Percentiles rank a stretch among this genome's conserved stretches.
These are phyloP conservation scores for Eupeodes corollae DNA, from an alignment of 1,140 invertebrate species.

Conservation along the genomic window DNA sequence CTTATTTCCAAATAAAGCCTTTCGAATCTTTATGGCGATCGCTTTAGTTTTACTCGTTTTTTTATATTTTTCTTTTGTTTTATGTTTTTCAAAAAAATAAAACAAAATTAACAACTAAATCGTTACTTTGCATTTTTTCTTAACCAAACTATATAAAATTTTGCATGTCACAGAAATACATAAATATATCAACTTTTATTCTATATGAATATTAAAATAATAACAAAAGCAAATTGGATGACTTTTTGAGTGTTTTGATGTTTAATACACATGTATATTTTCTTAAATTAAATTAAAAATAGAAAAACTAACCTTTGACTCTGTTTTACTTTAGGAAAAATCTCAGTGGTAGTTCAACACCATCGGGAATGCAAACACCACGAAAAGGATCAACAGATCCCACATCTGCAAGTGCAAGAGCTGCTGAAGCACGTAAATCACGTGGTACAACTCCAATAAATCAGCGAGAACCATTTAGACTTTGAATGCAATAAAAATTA, in stretches of 20 bases:
- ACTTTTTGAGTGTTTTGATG: neutral
- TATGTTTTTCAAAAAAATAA: constrained; percentile 1
- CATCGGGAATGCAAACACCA: constrained; percentile 36
- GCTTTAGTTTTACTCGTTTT: too few species aligned
- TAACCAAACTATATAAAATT: too few species aligned
- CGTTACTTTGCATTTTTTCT: too few species aligned
- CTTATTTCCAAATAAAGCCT: too few species aligned
- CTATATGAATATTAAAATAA: neutral
- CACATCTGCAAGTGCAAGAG: constrained; percentile 27
- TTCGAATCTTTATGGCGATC: too few species aligned
- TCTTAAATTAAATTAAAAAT: neutral
- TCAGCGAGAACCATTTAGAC: constrained; percentile 52
- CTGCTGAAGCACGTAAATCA: constrained; percentile 26
- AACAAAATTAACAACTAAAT: neutral
- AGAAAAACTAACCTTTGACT: neutral
- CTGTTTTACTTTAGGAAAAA: constrained; percentile 19
- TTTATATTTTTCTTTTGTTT: neutral
- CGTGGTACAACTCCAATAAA: constrained; percentile 47
- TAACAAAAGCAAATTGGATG: too few species aligned
- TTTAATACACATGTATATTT: neutral
- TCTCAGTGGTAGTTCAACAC: constrained; percentile 33
- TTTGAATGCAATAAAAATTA: constrained; percentile 38
- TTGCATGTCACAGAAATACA: too few species aligned
- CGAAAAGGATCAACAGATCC: constrained; percentile 34
- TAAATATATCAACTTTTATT: neutral